Evolutionary conservation across 1,140 invertebrate genomes (phyloP), one percentile per base, ranked within the genome.

Genomic region (Octopus bimaculoides): DNA sequence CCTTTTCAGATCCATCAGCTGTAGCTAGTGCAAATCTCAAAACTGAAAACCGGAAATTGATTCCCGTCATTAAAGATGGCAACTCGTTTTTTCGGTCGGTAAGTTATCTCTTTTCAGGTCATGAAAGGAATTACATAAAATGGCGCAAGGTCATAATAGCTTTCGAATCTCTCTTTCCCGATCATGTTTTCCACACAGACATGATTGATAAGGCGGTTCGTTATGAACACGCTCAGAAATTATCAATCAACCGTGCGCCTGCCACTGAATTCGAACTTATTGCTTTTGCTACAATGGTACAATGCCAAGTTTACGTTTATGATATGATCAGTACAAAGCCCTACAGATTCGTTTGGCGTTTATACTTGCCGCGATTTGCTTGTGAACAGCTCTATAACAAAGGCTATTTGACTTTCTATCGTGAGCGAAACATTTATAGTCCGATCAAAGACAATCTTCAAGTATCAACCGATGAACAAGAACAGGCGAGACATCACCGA

Each of bases 11-110:
- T 71, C 66, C 66, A 6, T 9, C 66, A 20, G 17, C 17, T 5
- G 26, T 14, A 71, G 66, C 66, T 12, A 20, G 26, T 5, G 5
- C 26, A 5, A 71, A 71, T 71, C 66, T 71, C 26, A 20, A 14
- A 6, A 14, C 8, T 17, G 66, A 71, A 71, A 14, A 71, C 26
- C 66, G 66, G 8, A 71, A 71, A 17, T 12, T 71, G 26, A 71
- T 20, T n/a, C 66, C 7, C 66, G 66, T 71, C 66, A 71, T 71
- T 20, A 71, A 71, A 71, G 66, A 71, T 71, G 66, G 66, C 14
- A 71, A 71, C 14, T 71, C 66, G 5, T 71, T 71, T 6, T 71
- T 71, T 20, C 66, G 66, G 14, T 8, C 9, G 6, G 66, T 71
- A 14, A 71, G 66, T 20, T 71, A 20, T 71, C 14, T 71, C 5